Evolutionary conservation across 2,113 vertebrate species (phyloP), one percentile per base, ranked within the genome.

Genomic region (Melierax canorus): DNA sequence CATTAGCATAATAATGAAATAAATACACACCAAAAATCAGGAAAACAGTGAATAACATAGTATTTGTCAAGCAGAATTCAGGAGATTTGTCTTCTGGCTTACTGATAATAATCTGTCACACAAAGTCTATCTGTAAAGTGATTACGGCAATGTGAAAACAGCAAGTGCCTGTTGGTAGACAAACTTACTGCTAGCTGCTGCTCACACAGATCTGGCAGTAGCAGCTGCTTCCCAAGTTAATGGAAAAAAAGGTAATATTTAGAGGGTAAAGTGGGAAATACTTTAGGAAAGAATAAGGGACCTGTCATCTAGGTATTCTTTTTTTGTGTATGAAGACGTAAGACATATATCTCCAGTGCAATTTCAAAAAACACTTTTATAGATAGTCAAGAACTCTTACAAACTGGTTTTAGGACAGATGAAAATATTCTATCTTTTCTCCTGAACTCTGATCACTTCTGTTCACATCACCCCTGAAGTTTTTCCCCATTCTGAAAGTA

Each of bases 271-370:
- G 46, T 32, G 23, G 38, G 17, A 72, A 74, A 56, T 34, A 71
- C 6, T 87, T 76, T 14, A 84, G 41, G 62, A 51, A 69, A 86
- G 45, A 79, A 17, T 56, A 75, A 60, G 10, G 17, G 45, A 62
- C 21, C 4, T 29, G 20, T 48, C 48, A 58, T 36, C 16, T 46
- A 66, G 14, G 17, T 43, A 34, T 43, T 83, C 16, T 46, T 69
- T 50, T 45, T 51, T 21, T 24, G 26, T 56, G 29, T 39, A 21
- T 12, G 55, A 84, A 69, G 20, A 39, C 0, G 0, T 15, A 51
- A 83, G 27, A 29, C 4, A 15, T 0, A 0, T 1, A 59, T 9
- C 15, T 27, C 15, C 45, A 46, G 5, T 23, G 34, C 12, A n/a
- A 24, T 34, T 91, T 89, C 69, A 63, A 38, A 74, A 59, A 87